A percentile compares a stretch with the other conserved stretches of the same genome.
Evolutionary conservation across 2,797 vertebrate species (phyloP).

Genomic region (Neostethus bicornis): DNA sequence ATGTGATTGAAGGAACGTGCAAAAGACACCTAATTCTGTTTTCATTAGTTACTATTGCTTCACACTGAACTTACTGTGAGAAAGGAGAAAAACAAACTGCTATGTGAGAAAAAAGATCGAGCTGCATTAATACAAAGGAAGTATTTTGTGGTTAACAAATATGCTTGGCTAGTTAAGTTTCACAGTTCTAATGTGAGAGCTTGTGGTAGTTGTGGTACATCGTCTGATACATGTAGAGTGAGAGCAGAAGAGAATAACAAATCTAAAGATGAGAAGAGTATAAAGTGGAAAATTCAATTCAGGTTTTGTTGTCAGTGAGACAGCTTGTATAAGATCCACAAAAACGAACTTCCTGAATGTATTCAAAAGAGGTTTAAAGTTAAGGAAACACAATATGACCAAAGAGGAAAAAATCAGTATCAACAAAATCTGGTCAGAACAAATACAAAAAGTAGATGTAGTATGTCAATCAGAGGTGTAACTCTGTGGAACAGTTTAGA

Average conservation of each 20-base stretch:
- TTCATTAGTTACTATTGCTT: slow-evolving; percentile 1
- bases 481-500: too few relatives aligned
- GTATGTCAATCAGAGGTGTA: too few relatives aligned
- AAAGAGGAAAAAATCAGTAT: too few relatives aligned
- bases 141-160: slow-evolving; percentile 34
- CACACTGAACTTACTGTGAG: background rate
- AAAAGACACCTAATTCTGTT: background rate
- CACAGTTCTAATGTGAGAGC: slow-evolving; percentile 30
- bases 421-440: too few relatives aligned
- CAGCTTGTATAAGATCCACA: too few relatives aligned
- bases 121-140: slow-evolving; percentile 6
- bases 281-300: background rate
- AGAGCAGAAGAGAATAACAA: slow-evolving; percentile 42
- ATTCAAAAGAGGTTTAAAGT: too few relatives aligned
- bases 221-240: slow-evolving; percentile 21
- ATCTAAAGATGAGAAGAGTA: slow-evolving; percentile 5
- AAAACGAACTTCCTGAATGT: too few relatives aligned
- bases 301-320: slow-evolving; percentile 5
- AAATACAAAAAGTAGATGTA: too few relatives aligned
- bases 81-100: slow-evolving; percentile 24
- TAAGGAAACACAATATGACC: too few relatives aligned
- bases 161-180: slow-evolving; percentile 19
- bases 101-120: slow-evolving; percentile 17
- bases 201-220: slow-evolving; percentile 24
- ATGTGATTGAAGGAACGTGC: background rate